These are phyloP conservation scores for Diplazon laetatorius DNA, from an alignment of 2,888 invertebrate genomes.

Conservation along the genomic window DNA sequence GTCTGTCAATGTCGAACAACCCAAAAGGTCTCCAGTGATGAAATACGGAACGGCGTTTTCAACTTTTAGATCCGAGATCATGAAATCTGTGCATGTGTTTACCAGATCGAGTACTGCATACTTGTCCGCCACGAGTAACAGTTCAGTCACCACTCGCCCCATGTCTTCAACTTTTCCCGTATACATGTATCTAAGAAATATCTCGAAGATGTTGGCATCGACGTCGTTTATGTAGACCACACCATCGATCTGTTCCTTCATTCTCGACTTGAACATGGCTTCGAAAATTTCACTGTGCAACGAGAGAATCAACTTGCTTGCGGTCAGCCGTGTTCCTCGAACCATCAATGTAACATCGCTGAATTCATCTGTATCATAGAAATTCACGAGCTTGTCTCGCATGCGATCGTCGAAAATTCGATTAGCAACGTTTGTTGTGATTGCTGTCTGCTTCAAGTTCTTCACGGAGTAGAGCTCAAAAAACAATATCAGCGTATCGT, in stretches of 20 bases:
- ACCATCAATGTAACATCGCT: constrained; percentile 5
- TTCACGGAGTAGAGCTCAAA: background rate
- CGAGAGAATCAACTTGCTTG: constrained; percentile 25
- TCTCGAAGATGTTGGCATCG: constrained; percentile 23
- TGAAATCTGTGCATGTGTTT: constrained; percentile 8
- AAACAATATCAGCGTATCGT: constrained; percentile 14
- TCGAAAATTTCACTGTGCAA: constrained; percentile 42
- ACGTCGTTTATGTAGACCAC: constrained; percentile 27
- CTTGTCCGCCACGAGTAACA: constrained; percentile 20
- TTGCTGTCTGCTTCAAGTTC: background rate
- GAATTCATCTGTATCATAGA: background rate
- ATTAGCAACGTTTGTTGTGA: background rate
- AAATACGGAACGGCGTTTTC: constrained; percentile 10
- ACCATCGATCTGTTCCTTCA: constrained; percentile 8
- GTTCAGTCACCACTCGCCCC: constrained; percentile 2
- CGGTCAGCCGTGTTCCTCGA: background rate
- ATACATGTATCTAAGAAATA: constrained; percentile 43
- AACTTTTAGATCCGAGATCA: background rate
- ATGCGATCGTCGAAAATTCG: background rate
- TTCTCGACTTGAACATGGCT: constrained; percentile 16
- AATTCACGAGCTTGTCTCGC: background rate
- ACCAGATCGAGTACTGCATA: constrained; percentile 17
- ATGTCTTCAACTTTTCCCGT: constrained; percentile 30
- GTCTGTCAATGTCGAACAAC: background rate
- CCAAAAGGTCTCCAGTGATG: background rate